These are phyloP conservation scores for Noctua janthina DNA, from an alignment of 2,888 invertebrate species.

Conservation along the genomic window DNA sequence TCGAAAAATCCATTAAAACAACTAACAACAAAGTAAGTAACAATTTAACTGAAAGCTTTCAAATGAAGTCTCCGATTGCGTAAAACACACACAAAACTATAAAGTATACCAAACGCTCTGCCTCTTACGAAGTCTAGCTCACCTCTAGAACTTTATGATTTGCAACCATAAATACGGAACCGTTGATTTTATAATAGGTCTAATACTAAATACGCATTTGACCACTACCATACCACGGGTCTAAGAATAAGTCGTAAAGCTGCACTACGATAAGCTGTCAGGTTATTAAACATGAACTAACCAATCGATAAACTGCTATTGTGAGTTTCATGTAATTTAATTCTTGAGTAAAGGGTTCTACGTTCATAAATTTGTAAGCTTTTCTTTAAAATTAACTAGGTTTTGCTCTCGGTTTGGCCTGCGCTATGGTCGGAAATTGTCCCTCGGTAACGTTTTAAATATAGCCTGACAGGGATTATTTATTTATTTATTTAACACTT, in stretches of 20 bases:
- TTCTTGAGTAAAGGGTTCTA: conserved; percentile 37
- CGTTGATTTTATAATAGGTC: conserved; percentile 76
- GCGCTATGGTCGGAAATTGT: background rate
- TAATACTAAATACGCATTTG: conserved; percentile 70
- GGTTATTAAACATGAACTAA: conserved; percentile 79
- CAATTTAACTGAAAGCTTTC: background rate
- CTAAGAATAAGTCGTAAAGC: conserved; percentile 82
- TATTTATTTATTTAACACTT: too few relatives aligned
- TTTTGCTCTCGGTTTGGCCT: background rate
- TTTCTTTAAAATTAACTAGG: background rate
- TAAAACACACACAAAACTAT: background rate
- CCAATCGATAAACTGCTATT: conserved; percentile 71
- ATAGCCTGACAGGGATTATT: background rate
- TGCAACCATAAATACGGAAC: conserved; percentile 72
- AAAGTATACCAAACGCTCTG: background rate
- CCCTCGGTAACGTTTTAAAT: background rate
- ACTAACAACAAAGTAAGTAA: background rate
- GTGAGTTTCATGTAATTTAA: conserved; percentile 68
- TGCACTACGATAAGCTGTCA: conserved; percentile 79
- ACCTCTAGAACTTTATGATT: conserved; percentile 66
- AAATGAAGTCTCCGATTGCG: background rate
- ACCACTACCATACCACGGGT: conserved; percentile 66
- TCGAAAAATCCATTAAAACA: background rate
- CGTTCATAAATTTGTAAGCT: conserved; percentile 9
- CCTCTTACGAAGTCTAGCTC: background rate